Evolutionary conservation across 2,888 invertebrate species (phyloP).

Genomic region (Tinea pellionella): DNA sequence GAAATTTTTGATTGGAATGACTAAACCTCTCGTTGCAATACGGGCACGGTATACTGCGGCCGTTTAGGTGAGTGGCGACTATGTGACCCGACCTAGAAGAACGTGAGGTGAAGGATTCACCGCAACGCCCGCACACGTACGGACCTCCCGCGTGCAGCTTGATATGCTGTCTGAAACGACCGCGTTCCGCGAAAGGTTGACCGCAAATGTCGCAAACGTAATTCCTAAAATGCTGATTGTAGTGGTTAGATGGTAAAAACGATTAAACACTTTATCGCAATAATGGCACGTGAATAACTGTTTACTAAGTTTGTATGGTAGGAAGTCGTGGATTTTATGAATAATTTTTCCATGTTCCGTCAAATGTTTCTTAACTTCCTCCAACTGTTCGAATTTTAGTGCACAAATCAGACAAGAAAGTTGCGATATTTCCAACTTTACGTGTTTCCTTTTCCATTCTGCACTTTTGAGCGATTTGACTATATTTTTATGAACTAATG

Average conservation of each 20-base stretch:
- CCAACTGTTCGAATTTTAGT: slow-evolving; percentile 6
- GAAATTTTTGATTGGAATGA: slow-evolving; percentile 44
- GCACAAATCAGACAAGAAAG: slow-evolving; percentile 34
- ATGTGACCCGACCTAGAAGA: slow-evolving; percentile 38
- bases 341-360: slow-evolving; percentile 24
- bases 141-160: slow-evolving; percentile 38
- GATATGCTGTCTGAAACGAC: slow-evolving; percentile 35
- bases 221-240: slow-evolving; percentile 46
- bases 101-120: slow-evolving; percentile 40
- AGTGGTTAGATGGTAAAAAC: slow-evolving; percentile 36
- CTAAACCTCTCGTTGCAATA: slow-evolving; percentile 47
- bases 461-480: not conserved
- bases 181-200: slow-evolving; percentile 35
- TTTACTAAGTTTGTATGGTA: slow-evolving; percentile 33
- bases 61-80: slow-evolving; percentile 38
- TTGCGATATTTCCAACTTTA: slow-evolving; percentile 37
- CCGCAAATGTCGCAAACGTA: slow-evolving; percentile 53
- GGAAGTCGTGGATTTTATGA: slow-evolving; percentile 33
- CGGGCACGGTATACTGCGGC: slow-evolving; percentile 37
- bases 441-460: not conserved
- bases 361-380: slow-evolving; percentile 23
- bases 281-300: slow-evolving; percentile 32
- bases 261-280: slow-evolving; percentile 29
- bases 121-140: slow-evolving; percentile 47
- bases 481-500: not conserved